Evolutionary conservation across 1,140 invertebrate species (phyloP).

Genomic region (Agrypnia vestita): DNA sequence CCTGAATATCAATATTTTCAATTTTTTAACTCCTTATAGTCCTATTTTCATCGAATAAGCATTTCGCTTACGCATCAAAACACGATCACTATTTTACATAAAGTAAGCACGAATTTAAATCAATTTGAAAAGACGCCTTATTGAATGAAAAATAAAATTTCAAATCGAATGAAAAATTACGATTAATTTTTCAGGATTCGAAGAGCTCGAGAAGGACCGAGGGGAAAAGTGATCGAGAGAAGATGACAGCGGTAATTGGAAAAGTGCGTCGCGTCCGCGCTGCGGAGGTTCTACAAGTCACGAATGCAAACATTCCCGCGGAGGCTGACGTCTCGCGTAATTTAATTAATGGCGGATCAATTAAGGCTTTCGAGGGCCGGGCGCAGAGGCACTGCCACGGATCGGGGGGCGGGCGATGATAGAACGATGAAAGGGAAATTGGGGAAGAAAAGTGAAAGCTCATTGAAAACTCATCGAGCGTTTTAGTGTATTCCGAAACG

Average conservation of each 20-base stretch:
- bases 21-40: too few species aligned
- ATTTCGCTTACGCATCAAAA: too few species aligned
- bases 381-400: constrained; percentile 13
- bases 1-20: too few species aligned
- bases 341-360: constrained; percentile 58
- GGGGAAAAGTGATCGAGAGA: not conserved
- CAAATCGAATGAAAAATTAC: not conserved
- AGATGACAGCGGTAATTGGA: not conserved
- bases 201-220: not conserved
- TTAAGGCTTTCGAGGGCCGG: constrained; percentile 30
- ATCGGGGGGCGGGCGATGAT: not conserved
- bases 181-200: not conserved
- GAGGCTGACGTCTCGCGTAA: constrained; percentile 50
- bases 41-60: too few species aligned
- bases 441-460: not conserved
- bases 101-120: not conserved
- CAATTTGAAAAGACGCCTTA: not conserved
- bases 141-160: not conserved
- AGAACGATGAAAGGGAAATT: constrained; percentile 5
- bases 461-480: constrained; percentile 3
- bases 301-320: constrained; percentile 14
- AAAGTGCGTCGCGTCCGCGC: not conserved
- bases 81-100: too few species aligned
- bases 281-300: constrained; percentile 5
- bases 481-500: too few species aligned